Base-by-base conservation (phyloP, 2,888 invertebrate species). In the Acronicta alni region DNA sequence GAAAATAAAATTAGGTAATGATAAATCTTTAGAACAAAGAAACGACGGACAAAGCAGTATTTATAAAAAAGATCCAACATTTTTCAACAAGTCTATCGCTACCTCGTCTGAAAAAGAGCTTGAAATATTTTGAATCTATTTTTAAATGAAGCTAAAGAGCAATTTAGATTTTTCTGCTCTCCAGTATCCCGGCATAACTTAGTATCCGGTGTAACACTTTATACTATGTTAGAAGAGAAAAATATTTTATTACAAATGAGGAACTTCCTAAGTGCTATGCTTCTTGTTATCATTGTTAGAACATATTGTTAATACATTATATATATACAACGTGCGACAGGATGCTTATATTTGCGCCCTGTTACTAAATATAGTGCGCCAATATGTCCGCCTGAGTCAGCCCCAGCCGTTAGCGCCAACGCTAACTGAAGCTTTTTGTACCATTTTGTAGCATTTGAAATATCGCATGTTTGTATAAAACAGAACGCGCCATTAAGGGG, bases 331-430 rank as follows among this genome's bases (percentile, higher is more conserved):
- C n/a, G 37, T 41, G 38, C 17, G 46, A 46, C 79, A 79, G 82
- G 84, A 83, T 77, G 83, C 73, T 68, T 71, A 47, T 61, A 77
- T 72, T 82, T 74, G 44, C 35, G 59, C 52, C 60, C 47, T 44
- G 60, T 43, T 44, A 52, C 80, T 85, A 86, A 81, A 85, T 83
- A 82, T 84, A 86, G 77, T 60, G 43, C 9, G 63, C 58, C 57
- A 57, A 76, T 63, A 54, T 67, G 79, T 73, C 63, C 52, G 73
- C 55, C 77, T 81, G 83, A 85, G 59, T 85, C 83, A 83, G 72
- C 67, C 67, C 84, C 83, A 83, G 72, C 67, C 67, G 76, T 79
- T 75, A 75, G 66, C 77, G 79, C 75, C 70, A 55, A 38, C 45
- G 59, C 56, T 61, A 20, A 46, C 62, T 23, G 42, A 51, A 44